A percentile compares a stretch with the other conserved stretches of the same genome.
Evolutionary conservation across 2,888 invertebrate genomes (phyloP).

Genomic region (Trissolcus brochymenae): DNA sequence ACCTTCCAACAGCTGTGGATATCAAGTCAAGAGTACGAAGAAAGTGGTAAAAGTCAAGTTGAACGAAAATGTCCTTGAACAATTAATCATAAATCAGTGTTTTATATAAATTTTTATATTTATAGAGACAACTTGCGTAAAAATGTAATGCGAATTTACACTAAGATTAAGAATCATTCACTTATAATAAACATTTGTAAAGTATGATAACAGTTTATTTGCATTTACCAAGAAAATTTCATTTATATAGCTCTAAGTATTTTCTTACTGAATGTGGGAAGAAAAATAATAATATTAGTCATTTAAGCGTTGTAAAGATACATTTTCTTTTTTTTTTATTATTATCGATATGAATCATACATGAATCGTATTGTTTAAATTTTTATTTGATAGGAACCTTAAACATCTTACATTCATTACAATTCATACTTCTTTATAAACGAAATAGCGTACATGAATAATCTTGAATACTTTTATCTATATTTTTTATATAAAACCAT

Average conservation of each 20-base stretch:
- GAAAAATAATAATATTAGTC: not conserved
- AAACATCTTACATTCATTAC: slow-evolving; percentile 18
- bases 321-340: not conserved
- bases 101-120: slow-evolving; percentile 47
- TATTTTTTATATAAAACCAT: slow-evolving; percentile 14
- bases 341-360: slow-evolving; percentile 14
- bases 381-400: slow-evolving; percentile 33
- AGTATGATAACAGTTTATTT: not conserved
- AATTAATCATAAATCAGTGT: slow-evolving; percentile 12
- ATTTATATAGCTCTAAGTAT: too few relatives aligned
- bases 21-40: slow-evolving; percentile 99
- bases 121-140: slow-evolving; percentile 18
- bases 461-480: slow-evolving; percentile 6
- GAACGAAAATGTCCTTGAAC: slow-evolving; percentile 93
- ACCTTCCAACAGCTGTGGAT: slow-evolving; percentile 99
- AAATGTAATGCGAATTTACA: slow-evolving; percentile 24
- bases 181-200: slow-evolving; percentile 40
- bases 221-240: not conserved
- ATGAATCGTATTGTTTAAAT: slow-evolving; percentile 52
- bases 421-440: slow-evolving; percentile 24
- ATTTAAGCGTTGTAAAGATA: not conserved
- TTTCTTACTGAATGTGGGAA: too few relatives aligned
- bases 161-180: slow-evolving; percentile 9
- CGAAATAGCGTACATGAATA: not conserved
- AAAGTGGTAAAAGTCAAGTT: slow-evolving; percentile 96